Percentiles rank a stretch among this genome's conserved stretches.
Evolutionary conservation across 92 coral and sea anemone species (phyloP).

Genomic region (Bergia puertoricense): DNA sequence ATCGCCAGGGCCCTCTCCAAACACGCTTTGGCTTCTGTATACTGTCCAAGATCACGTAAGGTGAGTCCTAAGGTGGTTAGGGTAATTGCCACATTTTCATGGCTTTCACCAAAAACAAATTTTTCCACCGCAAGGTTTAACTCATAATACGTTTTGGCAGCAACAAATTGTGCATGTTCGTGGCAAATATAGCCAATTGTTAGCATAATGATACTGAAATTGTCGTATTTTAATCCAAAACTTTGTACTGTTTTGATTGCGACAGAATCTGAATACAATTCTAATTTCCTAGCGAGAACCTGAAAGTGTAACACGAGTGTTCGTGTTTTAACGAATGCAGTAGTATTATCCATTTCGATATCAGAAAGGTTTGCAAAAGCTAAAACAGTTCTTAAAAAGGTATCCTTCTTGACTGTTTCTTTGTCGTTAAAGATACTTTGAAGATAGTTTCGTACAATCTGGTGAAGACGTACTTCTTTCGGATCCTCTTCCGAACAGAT

Average conservation of each 20-base stretch:
- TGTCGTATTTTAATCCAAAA: background rate
- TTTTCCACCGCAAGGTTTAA: background rate
- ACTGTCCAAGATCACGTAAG: background rate
- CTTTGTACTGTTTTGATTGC: background rate
- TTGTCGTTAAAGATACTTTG: background rate
- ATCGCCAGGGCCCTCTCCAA: too few relatives aligned
- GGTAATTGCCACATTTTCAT: too few relatives aligned
- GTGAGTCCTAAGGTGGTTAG: too few relatives aligned
- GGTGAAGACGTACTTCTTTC: background rate
- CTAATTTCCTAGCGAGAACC: background rate
- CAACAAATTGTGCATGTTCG: background rate
- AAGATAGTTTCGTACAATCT: background rate
- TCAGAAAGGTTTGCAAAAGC: background rate
- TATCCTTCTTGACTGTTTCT: background rate
- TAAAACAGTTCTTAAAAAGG: background rate
- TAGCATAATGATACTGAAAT: background rate
- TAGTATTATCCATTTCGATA: too few relatives aligned
- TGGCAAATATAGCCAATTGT: background rate
- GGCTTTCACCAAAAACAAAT: background rate
- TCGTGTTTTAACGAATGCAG: background rate
- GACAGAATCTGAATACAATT: background rate
- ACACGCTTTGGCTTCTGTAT: background rate
- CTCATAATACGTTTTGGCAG: background rate
- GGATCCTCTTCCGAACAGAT: slow-evolving; percentile 3
- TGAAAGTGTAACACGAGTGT: background rate